Evolutionary conservation across 64 coral and sea anemone species (phyloP).

Genomic region (Porites lutea): DNA sequence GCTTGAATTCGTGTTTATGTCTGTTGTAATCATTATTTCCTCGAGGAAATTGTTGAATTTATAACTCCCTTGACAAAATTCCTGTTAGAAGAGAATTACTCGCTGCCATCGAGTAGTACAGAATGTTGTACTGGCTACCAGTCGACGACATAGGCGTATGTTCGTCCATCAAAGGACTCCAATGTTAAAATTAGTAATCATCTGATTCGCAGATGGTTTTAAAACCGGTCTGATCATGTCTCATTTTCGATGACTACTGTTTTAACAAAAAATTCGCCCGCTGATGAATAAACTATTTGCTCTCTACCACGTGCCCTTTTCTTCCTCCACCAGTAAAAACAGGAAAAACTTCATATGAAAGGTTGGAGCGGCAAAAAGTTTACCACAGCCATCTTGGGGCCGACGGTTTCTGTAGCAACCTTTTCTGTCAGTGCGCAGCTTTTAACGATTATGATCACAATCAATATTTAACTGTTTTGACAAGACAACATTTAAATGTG

Average conservation of each 20-base stretch:
- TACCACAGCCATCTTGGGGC: background rate
- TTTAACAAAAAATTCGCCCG: background rate
- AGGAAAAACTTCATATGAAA: background rate
- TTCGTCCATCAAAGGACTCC: background rate
- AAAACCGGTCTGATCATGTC: background rate
- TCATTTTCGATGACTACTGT: background rate
- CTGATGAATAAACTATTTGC: background rate
- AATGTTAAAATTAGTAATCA: background rate
- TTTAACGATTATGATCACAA: background rate
- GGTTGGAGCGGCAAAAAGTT: background rate
- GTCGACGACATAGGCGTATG: background rate
- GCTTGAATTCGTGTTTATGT: background rate
- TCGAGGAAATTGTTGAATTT: background rate
- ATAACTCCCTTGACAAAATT: background rate
- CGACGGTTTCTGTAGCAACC: slow-evolving; percentile 14
- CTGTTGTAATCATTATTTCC: background rate
- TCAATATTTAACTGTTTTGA: slow-evolving; percentile 34
- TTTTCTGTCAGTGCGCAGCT: background rate
- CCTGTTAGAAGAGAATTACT: background rate
- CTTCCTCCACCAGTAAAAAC: background rate
- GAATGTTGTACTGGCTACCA: background rate
- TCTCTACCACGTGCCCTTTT: background rate
- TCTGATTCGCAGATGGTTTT: background rate
- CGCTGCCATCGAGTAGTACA: background rate
- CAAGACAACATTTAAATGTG: background rate